Evolutionary conservation across 2,113 vertebrate species (phyloP).

Genomic region (Poeciliopsis retropinna): DNA sequence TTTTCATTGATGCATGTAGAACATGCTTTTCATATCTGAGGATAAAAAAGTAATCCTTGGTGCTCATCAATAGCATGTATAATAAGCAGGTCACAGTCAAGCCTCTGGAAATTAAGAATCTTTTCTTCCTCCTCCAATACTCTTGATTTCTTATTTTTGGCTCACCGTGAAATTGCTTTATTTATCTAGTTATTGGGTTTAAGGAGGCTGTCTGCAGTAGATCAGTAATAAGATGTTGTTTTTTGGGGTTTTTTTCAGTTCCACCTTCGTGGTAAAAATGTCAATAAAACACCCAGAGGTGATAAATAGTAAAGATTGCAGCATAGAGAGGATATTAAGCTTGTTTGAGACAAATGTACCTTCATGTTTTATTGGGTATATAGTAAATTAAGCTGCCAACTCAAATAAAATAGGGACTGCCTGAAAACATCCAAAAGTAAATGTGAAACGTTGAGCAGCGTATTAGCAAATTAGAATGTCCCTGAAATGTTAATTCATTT

Average conservation of each 20-base stretch:
- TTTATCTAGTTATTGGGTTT: constrained; percentile 41
- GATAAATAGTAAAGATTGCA: constrained; percentile 42
- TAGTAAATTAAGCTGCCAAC: background rate
- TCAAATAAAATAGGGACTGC: background rate
- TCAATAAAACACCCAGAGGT: constrained; percentile 35
- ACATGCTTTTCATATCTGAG: constrained; percentile 30
- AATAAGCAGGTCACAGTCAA: constrained; percentile 37
- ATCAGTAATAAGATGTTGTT: background rate
- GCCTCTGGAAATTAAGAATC: constrained; percentile 36
- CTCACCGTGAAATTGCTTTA: constrained; percentile 54
- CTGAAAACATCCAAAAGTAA: background rate
- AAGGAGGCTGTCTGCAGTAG: background rate
- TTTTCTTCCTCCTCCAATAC: constrained; percentile 5
- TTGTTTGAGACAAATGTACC: constrained; percentile 22
- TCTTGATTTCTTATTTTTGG: constrained; percentile 42
- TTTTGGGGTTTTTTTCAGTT: background rate
- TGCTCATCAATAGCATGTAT: constrained; percentile 25
- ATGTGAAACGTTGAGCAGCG: background rate
- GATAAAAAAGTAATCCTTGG: background rate
- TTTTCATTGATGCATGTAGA: constrained; percentile 37
- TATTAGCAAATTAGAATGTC: background rate
- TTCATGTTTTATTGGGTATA: background rate
- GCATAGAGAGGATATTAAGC: constrained; percentile 15
- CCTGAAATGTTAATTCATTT: background rate
- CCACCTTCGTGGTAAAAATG: constrained; percentile 36